A percentile compares a stretch with the other conserved stretches of the same genome.
Conservation (phyloP, 2,888 invertebrate genomes). For the Prosopocoilus inquinatus region DNA sequence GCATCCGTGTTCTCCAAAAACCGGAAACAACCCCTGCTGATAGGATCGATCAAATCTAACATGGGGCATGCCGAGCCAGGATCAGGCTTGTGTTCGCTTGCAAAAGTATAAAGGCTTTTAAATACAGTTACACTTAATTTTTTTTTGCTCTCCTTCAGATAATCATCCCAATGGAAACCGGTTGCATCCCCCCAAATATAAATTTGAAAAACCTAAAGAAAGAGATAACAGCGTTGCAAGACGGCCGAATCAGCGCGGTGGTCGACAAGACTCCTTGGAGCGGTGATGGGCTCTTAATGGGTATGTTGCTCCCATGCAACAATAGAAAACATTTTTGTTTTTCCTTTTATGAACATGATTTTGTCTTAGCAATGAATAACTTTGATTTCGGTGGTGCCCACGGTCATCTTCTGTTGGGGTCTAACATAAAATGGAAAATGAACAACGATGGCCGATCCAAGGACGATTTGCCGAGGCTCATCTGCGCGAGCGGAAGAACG, state of each 20-base stretch:
- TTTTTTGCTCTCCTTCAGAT: too few relatives aligned
- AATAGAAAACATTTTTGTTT: too few relatives aligned
- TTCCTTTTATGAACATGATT: too few relatives aligned
- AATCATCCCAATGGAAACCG: constrained; percentile 71
- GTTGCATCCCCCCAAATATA: constrained; percentile 81
- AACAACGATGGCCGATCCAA: constrained; percentile 63
- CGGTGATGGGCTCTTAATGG: constrained; percentile 67
- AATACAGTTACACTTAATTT: background rate
- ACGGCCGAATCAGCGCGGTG: constrained; percentile 69
- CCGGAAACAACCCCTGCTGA: constrained; percentile 70
- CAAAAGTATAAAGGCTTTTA: too few relatives aligned
- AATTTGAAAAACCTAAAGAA: constrained; percentile 59
- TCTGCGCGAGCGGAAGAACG: constrained; percentile 73
- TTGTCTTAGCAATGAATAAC: constrained; percentile 66
- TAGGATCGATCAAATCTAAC: constrained; percentile 93
- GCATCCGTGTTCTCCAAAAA: constrained; percentile 75
- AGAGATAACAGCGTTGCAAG: constrained; percentile 61
- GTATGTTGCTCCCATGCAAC: too few relatives aligned
- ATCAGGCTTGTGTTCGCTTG: constrained; percentile 78
- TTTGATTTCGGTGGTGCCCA: constrained; percentile 92
- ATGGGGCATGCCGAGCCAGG: constrained; percentile 90
- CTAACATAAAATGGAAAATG: constrained; percentile 58
- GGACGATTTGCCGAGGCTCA: constrained; percentile 68
- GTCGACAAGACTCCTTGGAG: constrained; percentile 66
- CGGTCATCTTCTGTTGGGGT: constrained; percentile 66